These are phyloP conservation scores for Sphaerophoria rueppellii DNA, from an alignment of 2,888 invertebrate genomes.

Conservation along the genomic window DNA sequence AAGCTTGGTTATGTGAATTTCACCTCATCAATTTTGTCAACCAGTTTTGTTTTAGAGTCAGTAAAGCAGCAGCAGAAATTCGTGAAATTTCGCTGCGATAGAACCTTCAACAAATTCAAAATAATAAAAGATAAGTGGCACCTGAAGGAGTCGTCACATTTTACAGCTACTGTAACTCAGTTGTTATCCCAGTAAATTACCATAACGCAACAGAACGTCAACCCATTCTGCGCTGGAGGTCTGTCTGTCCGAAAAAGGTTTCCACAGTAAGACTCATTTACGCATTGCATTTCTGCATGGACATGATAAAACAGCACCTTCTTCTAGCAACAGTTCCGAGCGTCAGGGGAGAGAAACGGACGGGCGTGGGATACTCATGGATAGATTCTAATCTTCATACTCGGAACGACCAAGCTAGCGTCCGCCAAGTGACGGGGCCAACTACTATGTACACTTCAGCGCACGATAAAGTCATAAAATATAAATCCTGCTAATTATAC, in stretches of 20 bases:
- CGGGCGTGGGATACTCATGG: slow-evolving; percentile 15
- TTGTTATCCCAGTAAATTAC: slow-evolving; percentile 57
- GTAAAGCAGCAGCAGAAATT: background rate
- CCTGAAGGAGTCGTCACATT: slow-evolving; percentile 72
- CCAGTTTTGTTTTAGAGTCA: background rate
- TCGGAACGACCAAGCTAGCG: slow-evolving; percentile 20
- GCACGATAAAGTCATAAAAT: slow-evolving; percentile 74
- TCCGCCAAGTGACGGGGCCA: slow-evolving; percentile 46
- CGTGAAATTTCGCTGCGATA: slow-evolving; percentile 12
- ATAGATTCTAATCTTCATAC: slow-evolving; percentile 59
- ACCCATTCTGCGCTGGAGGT: slow-evolving; percentile 28
- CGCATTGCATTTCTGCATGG: slow-evolving; percentile 43
- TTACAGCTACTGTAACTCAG: slow-evolving; percentile 62
- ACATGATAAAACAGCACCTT: background rate
- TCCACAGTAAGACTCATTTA: slow-evolving; percentile 42
- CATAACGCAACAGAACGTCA: slow-evolving; percentile 72
- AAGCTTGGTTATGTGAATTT: slow-evolving; percentile 5
- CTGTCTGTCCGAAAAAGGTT: slow-evolving; percentile 49
- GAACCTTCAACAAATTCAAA: slow-evolving; percentile 18
- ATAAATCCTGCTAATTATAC: slow-evolving; percentile 73
- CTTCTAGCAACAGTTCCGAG: background rate
- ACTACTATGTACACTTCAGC: slow-evolving; percentile 29
- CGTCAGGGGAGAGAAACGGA: background rate
- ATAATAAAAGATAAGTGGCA: slow-evolving; percentile 67
- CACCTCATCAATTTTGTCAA: background rate